Percentiles rank a stretch among this genome's conserved stretches.
Conservation (phyloP, 2,797 vertebrate species). For the Micropoecilia bifurca region DNA sequence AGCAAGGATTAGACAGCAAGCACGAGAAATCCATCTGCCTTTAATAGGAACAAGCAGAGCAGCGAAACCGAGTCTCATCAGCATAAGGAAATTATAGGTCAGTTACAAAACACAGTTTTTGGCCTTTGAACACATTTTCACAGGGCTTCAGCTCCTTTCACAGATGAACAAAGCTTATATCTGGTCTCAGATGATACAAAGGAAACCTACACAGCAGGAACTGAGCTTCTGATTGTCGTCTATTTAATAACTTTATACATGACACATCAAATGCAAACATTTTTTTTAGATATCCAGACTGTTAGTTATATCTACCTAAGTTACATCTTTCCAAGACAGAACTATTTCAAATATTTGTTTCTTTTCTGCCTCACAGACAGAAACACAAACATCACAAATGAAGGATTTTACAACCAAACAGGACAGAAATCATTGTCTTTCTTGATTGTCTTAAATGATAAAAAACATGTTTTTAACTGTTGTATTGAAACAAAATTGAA, state of each 20-base stretch:
- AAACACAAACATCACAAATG: background rate
- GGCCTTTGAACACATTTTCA: slow-evolving; percentile 11
- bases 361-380: background rate
- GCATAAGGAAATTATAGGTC: slow-evolving; percentile 31
- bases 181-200: background rate
- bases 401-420: background rate
- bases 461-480: background rate
- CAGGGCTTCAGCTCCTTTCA: background rate
- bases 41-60: slow-evolving; percentile 36
- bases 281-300: background rate
- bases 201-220: background rate
- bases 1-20: slow-evolving; percentile 48
- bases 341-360: background rate
- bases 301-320: background rate
- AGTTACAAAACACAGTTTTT: slow-evolving; percentile 35
- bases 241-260: background rate
- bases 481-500: background rate
- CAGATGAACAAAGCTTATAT: slow-evolving; percentile 13
- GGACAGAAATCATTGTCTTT: background rate
- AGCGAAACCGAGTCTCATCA: slow-evolving; percentile 20
- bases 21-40: slow-evolving; percentile 30
- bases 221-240: background rate
- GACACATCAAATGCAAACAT: background rate
- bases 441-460: background rate
- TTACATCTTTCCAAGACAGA: background rate